phyloP scores from a whole-genome alignment of 1,140 invertebrate species.

The Diuraphis noxia region DNA sequence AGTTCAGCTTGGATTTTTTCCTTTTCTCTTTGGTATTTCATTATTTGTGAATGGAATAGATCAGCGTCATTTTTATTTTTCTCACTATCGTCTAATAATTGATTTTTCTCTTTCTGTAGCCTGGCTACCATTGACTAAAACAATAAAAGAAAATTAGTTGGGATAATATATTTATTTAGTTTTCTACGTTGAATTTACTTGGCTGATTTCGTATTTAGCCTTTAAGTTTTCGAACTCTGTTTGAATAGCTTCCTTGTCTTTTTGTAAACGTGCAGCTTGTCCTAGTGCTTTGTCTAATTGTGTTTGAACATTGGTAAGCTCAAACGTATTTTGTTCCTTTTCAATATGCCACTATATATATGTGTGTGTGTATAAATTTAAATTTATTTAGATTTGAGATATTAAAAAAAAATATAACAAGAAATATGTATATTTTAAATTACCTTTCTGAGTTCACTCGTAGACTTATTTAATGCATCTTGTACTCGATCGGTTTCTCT shows the following conservation, averaged over 20 bases:
- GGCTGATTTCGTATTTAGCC: constrained; percentile 87
- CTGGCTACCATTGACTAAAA: constrained; percentile 70
- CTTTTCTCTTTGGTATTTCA: constrained; percentile 81
- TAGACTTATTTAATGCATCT: constrained; percentile 80
- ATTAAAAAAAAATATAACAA: constrained; percentile 54
- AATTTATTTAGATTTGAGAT: neutral
- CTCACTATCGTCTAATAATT: constrained; percentile 73
- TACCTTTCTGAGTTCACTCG: constrained; percentile 79
- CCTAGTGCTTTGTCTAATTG: constrained; percentile 87
- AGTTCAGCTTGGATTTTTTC: constrained; percentile 82
- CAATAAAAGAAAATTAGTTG: neutral
- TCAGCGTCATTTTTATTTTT: constrained; percentile 80
- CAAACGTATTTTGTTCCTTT: constrained; percentile 84
- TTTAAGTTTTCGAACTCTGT: constrained; percentile 81
- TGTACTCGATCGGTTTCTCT: constrained; percentile 88
- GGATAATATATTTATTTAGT: neutral
- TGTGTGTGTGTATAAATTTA: constrained; percentile 10
- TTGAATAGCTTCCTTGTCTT: constrained; percentile 83
- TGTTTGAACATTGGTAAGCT: constrained; percentile 85
- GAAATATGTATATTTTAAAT: constrained; percentile 56
- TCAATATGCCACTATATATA: constrained; percentile 77
- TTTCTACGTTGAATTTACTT: constrained; percentile 66
- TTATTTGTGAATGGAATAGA: constrained; percentile 75
- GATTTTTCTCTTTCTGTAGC: constrained; percentile 75
- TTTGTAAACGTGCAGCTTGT: constrained; percentile 82